Conservation (phyloP, 2,797 vertebrate genomes). For the Enteromius viviparus region DNA sequence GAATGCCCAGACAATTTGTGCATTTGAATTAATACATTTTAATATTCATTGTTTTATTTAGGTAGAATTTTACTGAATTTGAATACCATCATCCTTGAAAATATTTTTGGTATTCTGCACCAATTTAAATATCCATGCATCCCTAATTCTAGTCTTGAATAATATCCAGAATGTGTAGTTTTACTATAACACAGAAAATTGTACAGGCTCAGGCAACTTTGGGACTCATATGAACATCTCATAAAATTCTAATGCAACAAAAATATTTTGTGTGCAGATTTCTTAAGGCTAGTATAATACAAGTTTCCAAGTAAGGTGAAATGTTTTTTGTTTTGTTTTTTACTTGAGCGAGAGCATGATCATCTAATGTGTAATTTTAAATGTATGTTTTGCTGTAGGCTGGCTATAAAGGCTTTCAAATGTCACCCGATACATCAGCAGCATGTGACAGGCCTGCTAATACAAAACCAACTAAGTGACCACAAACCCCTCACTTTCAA, state of each 20-base stretch:
- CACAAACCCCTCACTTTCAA: constrained; percentile 44
- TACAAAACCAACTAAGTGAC: constrained; percentile 64
- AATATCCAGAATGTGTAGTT: neutral
- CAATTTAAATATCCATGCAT: neutral
- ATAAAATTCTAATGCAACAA: neutral
- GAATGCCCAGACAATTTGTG: neutral
- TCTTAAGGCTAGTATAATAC: neutral
- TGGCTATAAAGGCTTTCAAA: constrained; percentile 53
- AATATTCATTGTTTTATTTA: neutral
- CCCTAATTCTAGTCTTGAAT: constrained; percentile 6
- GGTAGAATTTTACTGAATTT: neutral
- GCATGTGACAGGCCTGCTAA: constrained; percentile 66
- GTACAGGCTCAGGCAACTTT: neutral
- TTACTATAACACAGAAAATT: neutral
- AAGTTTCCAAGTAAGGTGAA: neutral
- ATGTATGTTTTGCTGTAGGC: constrained; percentile 41
- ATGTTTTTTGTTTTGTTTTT: neutral
- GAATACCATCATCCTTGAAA: neutral
- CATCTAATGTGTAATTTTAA: constrained; percentile 19
- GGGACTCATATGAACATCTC: neutral
- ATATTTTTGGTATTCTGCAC: neutral
- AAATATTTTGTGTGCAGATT: neutral
- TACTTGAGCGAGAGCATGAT: neutral
- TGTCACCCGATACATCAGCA: constrained; percentile 67
- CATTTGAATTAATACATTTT: neutral